A percentile compares a stretch with the other conserved stretches of the same genome.
Evolutionary conservation across 92 coral and sea anemone genomes (phyloP).

Genomic region (Plumapathes pennacea): DNA sequence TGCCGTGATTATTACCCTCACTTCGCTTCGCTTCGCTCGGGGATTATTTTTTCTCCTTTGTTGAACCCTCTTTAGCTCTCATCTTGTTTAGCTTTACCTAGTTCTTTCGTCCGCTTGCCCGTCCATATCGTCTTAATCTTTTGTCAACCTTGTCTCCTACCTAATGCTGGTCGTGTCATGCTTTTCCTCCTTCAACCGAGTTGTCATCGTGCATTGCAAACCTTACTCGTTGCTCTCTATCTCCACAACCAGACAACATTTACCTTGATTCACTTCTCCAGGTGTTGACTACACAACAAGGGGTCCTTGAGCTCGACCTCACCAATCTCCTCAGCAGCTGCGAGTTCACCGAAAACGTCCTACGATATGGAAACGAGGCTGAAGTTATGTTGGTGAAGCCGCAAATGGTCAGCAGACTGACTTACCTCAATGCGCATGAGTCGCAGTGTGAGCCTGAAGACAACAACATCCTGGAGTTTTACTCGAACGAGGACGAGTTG

Average conservation of each 20-base stretch:
- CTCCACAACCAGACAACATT: not conserved
- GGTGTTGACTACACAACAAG: slow-evolving; percentile 79
- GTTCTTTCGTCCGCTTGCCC: too few relatives aligned
- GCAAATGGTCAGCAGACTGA: slow-evolving; percentile 92
- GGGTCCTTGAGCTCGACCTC: slow-evolving; percentile 72
- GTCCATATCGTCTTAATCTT: too few relatives aligned
- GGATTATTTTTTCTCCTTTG: too few relatives aligned
- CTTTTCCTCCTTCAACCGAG: too few relatives aligned
- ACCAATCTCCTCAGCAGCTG: slow-evolving; percentile 78
- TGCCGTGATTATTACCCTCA: too few relatives aligned
- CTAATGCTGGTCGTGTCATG: too few relatives aligned
- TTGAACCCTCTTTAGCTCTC: too few relatives aligned
- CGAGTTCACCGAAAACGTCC: slow-evolving; percentile 85
- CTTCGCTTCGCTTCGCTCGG: too few relatives aligned
- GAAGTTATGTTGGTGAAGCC: slow-evolving; percentile 93
- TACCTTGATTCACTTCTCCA: slow-evolving; percentile 4
- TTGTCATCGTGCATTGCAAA: too few relatives aligned
- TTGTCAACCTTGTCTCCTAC: too few relatives aligned
- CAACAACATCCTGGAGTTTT: slow-evolving; percentile 70
- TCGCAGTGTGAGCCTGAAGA: slow-evolving; percentile 90
- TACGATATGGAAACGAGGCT: slow-evolving; percentile 91
- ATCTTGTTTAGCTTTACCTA: too few relatives aligned
- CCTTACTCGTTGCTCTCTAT: not conserved
- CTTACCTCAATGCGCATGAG: slow-evolving; percentile 71
- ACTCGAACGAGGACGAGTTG: slow-evolving; percentile 67